Percentiles rank a stretch among this genome's conserved stretches.
Evolutionary conservation across 2,888 invertebrate species (phyloP).

Genomic region (Drosophila neonasuta): DNA sequence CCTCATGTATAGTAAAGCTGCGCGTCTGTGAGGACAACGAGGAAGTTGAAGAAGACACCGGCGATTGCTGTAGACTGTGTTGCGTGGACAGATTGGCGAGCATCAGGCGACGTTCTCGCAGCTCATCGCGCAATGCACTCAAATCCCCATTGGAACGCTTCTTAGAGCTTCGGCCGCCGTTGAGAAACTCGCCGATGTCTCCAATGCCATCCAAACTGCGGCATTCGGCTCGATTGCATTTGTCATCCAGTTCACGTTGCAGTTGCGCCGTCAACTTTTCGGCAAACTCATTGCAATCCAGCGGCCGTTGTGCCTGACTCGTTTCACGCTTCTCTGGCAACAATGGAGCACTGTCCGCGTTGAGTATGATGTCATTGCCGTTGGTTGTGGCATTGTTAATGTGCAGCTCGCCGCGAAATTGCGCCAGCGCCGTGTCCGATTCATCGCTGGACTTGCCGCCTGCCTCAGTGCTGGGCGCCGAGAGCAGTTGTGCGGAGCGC

Average conservation of each 20-base stretch:
- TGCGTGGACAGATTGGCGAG: constrained; percentile 81
- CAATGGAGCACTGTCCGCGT: constrained; percentile 73
- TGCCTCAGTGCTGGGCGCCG: constrained; percentile 35
- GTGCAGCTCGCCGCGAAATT: constrained; percentile 62
- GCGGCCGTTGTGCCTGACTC: constrained; percentile 78
- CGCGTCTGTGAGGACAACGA: constrained; percentile 81
- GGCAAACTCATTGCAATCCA: constrained; percentile 90
- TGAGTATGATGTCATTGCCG: constrained; percentile 71
- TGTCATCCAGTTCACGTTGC: constrained; percentile 88
- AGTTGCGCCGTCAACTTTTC: constrained; percentile 92
- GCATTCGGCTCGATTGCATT: constrained; percentile 73
- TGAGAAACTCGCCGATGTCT: constrained; percentile 72
- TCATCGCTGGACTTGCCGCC: constrained; percentile 59
- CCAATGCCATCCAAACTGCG: constrained; percentile 79
- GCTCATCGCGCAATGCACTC: constrained; percentile 79
- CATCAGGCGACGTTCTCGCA: constrained; percentile 82
- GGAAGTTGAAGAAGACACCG: constrained; percentile 80
- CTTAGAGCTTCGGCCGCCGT: constrained; percentile 47
- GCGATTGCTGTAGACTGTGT: constrained; percentile 80
- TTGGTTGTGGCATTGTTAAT: constrained; percentile 61
- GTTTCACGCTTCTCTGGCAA: constrained; percentile 60
- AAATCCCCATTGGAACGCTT: constrained; percentile 79
- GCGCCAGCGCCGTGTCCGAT: constrained; percentile 46
- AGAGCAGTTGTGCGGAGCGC: constrained; percentile 62
- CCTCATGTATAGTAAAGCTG: constrained; percentile 81